Percentiles rank a stretch among this genome's conserved stretches.
Evolutionary conservation across 2,797 vertebrate genomes (phyloP).

Genomic region (Acipenser ruthenus): DNA sequence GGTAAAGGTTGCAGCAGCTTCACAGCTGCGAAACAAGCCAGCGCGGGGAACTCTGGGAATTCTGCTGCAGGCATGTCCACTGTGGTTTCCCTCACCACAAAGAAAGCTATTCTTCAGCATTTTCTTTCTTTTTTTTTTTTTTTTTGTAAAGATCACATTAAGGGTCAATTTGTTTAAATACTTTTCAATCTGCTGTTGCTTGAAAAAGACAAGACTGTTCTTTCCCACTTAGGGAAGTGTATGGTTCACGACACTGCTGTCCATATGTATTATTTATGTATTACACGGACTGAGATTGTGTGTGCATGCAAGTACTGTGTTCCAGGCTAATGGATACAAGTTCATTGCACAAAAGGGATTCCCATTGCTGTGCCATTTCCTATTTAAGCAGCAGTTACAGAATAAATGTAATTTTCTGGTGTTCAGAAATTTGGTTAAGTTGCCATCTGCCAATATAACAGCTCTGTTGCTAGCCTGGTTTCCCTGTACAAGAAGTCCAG

Average conservation of each 20-base stretch:
- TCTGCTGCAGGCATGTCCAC: background rate
- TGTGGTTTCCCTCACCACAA: constrained; percentile 1
- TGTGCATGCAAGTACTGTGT: background rate
- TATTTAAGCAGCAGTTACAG: constrained; percentile 10
- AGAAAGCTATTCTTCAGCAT: background rate
- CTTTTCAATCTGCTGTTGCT: background rate
- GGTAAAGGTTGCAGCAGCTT: constrained; percentile 6
- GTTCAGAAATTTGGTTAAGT: background rate
- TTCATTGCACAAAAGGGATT: constrained; percentile 11
- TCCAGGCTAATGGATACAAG: constrained; percentile 11
- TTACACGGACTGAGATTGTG: background rate
- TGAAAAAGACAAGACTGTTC: constrained; percentile 1
- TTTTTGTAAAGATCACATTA: background rate
- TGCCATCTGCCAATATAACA: too few species aligned
- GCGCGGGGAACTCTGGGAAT: background rate
- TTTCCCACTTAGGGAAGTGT: background rate
- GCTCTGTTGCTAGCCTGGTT: too few species aligned
- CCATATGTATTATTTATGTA: too few species aligned
- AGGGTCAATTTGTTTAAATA: background rate
- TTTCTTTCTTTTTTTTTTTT: background rate
- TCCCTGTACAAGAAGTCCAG: too few species aligned
- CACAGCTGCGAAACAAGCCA: background rate
- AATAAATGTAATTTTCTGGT: constrained; percentile 4
- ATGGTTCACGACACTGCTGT: background rate
- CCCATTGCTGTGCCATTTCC: constrained; percentile 10